These are phyloP conservation scores for Hesperophylax magnus DNA, from an alignment of 1,140 invertebrate genomes.

Conservation along the genomic window DNA sequence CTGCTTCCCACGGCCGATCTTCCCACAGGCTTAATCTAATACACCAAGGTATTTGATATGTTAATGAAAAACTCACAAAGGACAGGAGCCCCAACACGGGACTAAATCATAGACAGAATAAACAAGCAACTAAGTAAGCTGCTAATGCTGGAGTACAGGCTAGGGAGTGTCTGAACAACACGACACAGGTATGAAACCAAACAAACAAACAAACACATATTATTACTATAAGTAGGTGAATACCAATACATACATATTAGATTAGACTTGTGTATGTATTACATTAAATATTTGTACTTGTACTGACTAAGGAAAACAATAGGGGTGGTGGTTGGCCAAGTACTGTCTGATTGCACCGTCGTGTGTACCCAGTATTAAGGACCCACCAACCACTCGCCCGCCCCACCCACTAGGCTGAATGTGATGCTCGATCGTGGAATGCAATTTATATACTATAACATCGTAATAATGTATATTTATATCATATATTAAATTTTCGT, in stretches of 20 bases:
- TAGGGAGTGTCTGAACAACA: constrained; percentile 15
- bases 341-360: constrained; percentile 65
- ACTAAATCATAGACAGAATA: constrained; percentile 1
- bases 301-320: constrained; percentile 73
- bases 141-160: constrained; percentile 12
- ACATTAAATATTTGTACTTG: constrained; percentile 72
- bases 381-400: not conserved
- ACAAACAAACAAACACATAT: constrained; percentile 44
- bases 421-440: constrained; percentile 64
- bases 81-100: constrained; percentile 25
- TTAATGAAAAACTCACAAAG: constrained; percentile 57
- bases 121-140: constrained; percentile 20
- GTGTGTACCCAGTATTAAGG: constrained; percentile 55
- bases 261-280: constrained; percentile 70
- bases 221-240: constrained; percentile 67
- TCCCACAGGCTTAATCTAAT: constrained; percentile 51
- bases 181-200: not conserved
- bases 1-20: constrained; percentile 23
- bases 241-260: constrained; percentile 60
- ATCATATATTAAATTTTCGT: constrained; percentile 74
- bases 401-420: constrained; percentile 46
- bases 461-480: constrained; percentile 71
- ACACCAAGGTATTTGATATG: constrained; percentile 56
- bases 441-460: constrained; percentile 70
- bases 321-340: constrained; percentile 69